Evolutionary conservation across 1,140 invertebrate species (phyloP), one percentile per base, ranked within the genome.

Genomic region (Anoplophora glabripennis): DNA sequence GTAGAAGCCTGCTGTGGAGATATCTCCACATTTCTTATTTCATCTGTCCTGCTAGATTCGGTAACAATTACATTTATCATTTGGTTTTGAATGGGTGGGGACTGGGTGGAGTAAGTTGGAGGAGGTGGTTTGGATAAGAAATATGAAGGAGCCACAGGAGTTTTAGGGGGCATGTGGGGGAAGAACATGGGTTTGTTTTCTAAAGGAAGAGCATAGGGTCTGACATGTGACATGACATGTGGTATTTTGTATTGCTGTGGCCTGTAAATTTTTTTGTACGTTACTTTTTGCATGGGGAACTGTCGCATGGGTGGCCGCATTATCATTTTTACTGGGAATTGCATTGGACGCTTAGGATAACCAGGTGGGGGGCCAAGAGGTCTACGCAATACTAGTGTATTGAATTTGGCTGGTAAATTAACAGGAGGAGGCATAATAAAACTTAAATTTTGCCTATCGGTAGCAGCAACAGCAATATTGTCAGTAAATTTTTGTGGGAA

Each of bases 1-100:
- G 72, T 72, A 3, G 72, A 72, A 11, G 67, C 60, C 65, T 72
- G 72, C 15, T 54, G 45, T 3, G 70, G 68, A 18, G 70, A 71
- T 15, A 74, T 63, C 57, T 71, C 64, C 9, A 74, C 64, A 17
- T 69, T 56, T 61, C 63, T 63, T 9, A 61, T 34, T 48, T 58
- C 53, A 15, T 18, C 36, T 5, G 11, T 7, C 38, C 33, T 49
- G 47, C 44, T 44, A 36, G 21, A 51, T 46, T 9, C 34, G 28
- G 40, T 54, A 49, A 47, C 52, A 48, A 59, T 41, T 7, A 56
- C 14, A 37, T 5, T 28, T 10, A 36, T 21, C 12, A 12, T 28
- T 57, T 36, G 46, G 11, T 42, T 10, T 3, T 47, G 8, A 0
- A 56, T 49, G 3, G 40, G 18, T 5, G 41, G 17, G n/a, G 38